These are phyloP conservation scores for Zosterops japonicus DNA, from an alignment of 2,113 vertebrate genomes.

Conservation along the genomic window DNA sequence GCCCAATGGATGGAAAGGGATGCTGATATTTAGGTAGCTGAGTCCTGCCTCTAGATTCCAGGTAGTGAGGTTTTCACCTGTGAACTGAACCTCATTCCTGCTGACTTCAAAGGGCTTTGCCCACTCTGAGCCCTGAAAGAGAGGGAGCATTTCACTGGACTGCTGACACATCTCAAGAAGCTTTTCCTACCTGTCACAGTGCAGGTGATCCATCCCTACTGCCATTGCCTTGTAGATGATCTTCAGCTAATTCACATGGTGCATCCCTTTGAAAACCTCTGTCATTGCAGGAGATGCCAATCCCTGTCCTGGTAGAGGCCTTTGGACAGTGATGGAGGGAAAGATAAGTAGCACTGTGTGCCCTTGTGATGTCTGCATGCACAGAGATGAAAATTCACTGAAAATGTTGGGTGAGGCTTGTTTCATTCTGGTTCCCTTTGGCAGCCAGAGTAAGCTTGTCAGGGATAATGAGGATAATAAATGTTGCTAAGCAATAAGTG, in stretches of 20 bases:
- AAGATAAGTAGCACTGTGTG: not conserved
- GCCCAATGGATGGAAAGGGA: not conserved
- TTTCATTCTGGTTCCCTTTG: not conserved
- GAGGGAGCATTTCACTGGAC: not conserved
- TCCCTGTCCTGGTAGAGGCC: too few relatives aligned
- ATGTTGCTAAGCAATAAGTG: constrained; percentile 40
- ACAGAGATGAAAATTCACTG: not conserved
- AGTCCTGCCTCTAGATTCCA: not conserved
- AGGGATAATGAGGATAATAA: not conserved
- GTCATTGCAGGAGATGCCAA: not conserved
- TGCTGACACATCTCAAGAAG: not conserved
- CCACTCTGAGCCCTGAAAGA: not conserved
- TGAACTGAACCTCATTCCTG: not conserved
- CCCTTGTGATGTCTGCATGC: not conserved
- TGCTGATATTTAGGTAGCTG: not conserved
- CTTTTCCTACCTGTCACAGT: not conserved
- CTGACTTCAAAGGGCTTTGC: not conserved
- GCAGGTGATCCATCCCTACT: not conserved
- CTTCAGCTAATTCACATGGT: not conserved
- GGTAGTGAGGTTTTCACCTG: not conserved
- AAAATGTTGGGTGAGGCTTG: not conserved
- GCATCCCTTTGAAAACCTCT: not conserved
- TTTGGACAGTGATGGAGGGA: not conserved
- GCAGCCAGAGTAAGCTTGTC: not conserved
- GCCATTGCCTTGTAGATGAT: not conserved